phyloP scores from a whole-genome alignment of 2,888 invertebrate genomes.

The Epistrophe eligans region DNA sequence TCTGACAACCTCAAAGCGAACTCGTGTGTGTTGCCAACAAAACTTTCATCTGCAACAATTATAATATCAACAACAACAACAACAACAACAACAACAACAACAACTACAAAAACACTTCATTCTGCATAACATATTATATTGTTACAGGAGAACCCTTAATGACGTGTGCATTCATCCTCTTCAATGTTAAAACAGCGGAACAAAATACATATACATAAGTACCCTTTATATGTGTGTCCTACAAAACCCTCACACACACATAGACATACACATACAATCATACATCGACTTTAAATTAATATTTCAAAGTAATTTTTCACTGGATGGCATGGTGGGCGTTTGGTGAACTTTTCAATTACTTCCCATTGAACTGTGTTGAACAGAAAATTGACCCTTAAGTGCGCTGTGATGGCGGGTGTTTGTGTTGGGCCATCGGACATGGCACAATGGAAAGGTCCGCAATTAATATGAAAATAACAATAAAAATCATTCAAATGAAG shows the following conservation, averaged over 20 bases:
- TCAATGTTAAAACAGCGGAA: not conserved
- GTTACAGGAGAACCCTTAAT: not conserved
- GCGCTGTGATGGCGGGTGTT: not conserved
- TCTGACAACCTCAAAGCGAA: conserved; percentile 14
- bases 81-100: not conserved
- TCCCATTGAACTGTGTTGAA: conserved; percentile 58
- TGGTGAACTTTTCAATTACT: conserved; percentile 65
- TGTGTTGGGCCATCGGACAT: too few relatives aligned
- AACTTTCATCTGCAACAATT: conserved; percentile 1
- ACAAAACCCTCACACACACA: too few relatives aligned
- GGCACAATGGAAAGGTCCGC: too few relatives aligned
- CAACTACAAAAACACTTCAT: conserved; percentile 6
- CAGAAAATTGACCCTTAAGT: conserved; percentile 60
- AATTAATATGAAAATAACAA: conserved; percentile 51
- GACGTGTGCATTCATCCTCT: conserved; percentile 18
- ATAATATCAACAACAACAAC: not conserved
- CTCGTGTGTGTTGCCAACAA: conserved; percentile 23
- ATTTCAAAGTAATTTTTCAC: conserved; percentile 52
- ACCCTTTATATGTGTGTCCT: not conserved
- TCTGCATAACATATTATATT: not conserved
- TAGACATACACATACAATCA: too few relatives aligned
- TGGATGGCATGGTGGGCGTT: not conserved
- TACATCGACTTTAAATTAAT: conserved; percentile 46
- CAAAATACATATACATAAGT: not conserved
- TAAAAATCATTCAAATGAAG: conserved; percentile 39